Conservation (phyloP, 2,113 vertebrate species). For the Balaeniceps rex region DNA sequence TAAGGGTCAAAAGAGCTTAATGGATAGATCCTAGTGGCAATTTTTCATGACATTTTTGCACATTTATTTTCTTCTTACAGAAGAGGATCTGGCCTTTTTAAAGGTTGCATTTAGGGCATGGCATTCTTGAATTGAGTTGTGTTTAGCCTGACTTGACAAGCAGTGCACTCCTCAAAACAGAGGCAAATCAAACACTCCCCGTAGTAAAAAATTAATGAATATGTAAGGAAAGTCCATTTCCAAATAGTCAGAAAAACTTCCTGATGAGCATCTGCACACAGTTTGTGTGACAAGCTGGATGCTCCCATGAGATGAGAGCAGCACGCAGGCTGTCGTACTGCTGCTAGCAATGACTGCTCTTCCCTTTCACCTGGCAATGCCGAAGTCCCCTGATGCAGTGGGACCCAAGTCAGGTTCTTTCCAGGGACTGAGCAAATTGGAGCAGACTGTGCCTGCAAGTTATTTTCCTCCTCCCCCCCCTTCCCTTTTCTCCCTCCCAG, state of each 20-base stretch:
- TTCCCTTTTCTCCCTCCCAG: not conserved
- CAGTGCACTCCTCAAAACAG: not conserved
- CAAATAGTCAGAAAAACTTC: not conserved
- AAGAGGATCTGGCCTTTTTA: not conserved
- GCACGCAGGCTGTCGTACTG: accelerated
- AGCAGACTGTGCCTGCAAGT: not conserved
- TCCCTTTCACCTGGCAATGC: not conserved
- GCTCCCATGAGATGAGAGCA: accelerated
- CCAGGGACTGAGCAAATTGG: not conserved
- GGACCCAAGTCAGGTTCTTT: not conserved
- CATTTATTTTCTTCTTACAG: not conserved
- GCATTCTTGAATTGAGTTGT: not conserved
- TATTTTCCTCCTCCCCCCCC: not conserved
- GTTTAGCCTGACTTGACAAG: not conserved
- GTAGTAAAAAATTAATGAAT: not conserved
- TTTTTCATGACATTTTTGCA: not conserved
- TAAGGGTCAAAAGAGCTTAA: not conserved
- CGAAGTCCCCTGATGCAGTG: accelerated
- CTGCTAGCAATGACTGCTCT: not conserved
- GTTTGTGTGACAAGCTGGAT: not conserved
- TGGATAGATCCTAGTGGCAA: not conserved
- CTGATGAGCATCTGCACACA: not conserved
- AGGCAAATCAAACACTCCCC: not conserved
- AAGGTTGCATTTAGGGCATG: not conserved
- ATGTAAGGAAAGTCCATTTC: not conserved